These are phyloP conservation scores for Desoria tigrina DNA, from an alignment of 2,888 invertebrate species.

Conservation along the genomic window DNA sequence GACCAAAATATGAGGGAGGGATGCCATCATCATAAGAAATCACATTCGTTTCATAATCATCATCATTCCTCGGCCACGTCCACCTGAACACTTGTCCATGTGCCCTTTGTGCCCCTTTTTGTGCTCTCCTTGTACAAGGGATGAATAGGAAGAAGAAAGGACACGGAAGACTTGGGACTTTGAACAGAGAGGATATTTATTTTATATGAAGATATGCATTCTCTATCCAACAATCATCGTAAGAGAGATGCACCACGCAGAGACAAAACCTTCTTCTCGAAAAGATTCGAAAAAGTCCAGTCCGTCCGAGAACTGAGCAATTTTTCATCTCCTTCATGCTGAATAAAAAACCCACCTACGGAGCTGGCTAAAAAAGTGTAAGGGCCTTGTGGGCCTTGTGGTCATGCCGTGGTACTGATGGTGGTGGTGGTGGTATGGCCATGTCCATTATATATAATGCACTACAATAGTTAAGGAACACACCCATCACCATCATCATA, in stretches of 20 bases:
- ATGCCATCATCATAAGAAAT: no score
- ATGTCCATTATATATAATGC: not conserved
- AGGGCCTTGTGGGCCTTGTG: not conserved
- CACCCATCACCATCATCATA: conserved; percentile 40
- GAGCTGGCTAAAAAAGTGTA: conserved; percentile 26
- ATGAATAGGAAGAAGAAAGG: no score
- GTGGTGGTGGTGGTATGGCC: not conserved
- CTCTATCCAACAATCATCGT: conserved; percentile 20
- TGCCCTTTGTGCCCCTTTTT: conserved; percentile 10
- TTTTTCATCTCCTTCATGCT: conserved; percentile 42
- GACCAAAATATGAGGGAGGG: no score
- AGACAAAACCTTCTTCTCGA: conserved; percentile 31
- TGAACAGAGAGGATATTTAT: no score
- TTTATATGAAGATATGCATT: no score
- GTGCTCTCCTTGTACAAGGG: not conserved
- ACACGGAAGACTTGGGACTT: no score
- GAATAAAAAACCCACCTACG: conserved; percentile 47
- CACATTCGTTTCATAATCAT: no score
- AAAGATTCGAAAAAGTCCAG: conserved; percentile 19
- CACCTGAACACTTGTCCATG: conserved; percentile 8
- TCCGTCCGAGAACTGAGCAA: conserved; percentile 37
- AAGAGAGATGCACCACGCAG: conserved; percentile 44
- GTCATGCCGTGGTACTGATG: not conserved
- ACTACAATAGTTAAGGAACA: conserved; percentile 10
- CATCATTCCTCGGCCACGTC: no score